Percentiles rank a stretch among this genome's conserved stretches.
These are phyloP conservation scores for Malurus cyaneus DNA, from an alignment of 2,113 vertebrate species.

Conservation along the genomic window DNA sequence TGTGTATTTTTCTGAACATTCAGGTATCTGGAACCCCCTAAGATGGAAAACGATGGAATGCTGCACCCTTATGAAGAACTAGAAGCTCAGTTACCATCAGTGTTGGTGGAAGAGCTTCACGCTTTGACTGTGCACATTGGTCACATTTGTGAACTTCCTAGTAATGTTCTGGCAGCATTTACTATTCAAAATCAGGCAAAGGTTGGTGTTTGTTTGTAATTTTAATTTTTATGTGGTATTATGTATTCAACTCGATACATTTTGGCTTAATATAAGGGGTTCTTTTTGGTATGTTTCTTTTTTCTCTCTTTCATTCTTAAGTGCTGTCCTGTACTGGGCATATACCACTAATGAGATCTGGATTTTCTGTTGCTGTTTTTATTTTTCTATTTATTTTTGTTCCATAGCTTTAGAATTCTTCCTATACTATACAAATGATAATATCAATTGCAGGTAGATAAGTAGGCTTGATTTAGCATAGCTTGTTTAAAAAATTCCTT, in stretches of 20 bases:
- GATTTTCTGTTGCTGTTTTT: neutral
- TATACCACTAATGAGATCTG: neutral
- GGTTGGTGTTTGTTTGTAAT: conserved; percentile 64
- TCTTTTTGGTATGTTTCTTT: neutral
- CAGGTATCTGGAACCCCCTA: conserved; percentile 81
- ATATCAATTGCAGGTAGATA: neutral
- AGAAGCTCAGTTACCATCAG: conserved; percentile 84
- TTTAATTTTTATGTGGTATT: neutral
- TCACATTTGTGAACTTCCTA: conserved; percentile 82
- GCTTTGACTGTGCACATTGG: conserved; percentile 84
- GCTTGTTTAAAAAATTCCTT: neutral
- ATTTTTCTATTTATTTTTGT: neutral
- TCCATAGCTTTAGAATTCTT: neutral
- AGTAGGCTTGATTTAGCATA: neutral
- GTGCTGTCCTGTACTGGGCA: neutral
- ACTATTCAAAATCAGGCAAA: conserved; percentile 88
- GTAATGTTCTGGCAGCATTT: conserved; percentile 79
- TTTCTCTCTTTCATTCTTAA: neutral
- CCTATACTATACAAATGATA: neutral
- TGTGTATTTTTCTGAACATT: neutral
- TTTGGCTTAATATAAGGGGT: neutral
- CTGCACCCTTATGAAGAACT: conserved; percentile 80
- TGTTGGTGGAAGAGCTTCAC: conserved; percentile 87
- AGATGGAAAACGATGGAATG: conserved; percentile 42
- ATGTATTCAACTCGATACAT: neutral